Conservation (phyloP, 2,888 invertebrate genomes). For the Sinopyrophorus schimmeli region DNA sequence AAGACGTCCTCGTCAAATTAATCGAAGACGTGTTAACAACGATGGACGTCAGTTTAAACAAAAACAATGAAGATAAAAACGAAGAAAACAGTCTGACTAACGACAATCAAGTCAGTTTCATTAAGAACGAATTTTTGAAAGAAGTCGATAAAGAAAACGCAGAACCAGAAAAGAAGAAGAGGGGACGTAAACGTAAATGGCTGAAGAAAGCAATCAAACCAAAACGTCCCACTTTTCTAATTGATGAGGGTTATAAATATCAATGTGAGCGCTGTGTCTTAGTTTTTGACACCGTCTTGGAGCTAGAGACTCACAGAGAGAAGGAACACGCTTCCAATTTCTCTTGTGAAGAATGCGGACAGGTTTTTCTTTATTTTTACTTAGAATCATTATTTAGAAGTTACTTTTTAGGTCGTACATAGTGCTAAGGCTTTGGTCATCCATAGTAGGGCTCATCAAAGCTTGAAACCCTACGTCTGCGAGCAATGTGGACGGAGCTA, state of each 20-base stretch:
- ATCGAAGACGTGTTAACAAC: conserved; percentile 52
- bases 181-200: conserved; percentile 51
- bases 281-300: conserved; percentile 46
- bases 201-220: conserved; percentile 38
- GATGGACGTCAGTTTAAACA: conserved; percentile 45
- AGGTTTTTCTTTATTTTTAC: conserved; percentile 39
- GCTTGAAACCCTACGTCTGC: conserved; percentile 60
- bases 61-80: conserved; percentile 28
- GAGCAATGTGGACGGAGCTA: conserved; percentile 66
- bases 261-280: conserved; percentile 54
- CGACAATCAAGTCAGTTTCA: not conserved
- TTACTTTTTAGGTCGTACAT: conserved; percentile 47
- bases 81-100: conserved; percentile 12
- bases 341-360: conserved; percentile 54
- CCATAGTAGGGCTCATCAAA: conserved; percentile 54
- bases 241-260: conserved; percentile 50
- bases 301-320: conserved; percentile 50
- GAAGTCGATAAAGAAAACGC: conserved; percentile 26
- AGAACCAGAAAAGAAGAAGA: conserved; percentile 43
- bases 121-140: no score
- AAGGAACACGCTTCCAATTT: conserved; percentile 53
- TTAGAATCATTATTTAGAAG: not conserved
- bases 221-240: conserved; percentile 36
- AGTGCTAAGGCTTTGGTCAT: conserved; percentile 53
- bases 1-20: conserved; percentile 49